Evolutionary conservation across 2,797 vertebrate genomes (phyloP), one percentile per base, ranked within the genome.

Genomic region (Enteromius trimaculatus): DNA sequence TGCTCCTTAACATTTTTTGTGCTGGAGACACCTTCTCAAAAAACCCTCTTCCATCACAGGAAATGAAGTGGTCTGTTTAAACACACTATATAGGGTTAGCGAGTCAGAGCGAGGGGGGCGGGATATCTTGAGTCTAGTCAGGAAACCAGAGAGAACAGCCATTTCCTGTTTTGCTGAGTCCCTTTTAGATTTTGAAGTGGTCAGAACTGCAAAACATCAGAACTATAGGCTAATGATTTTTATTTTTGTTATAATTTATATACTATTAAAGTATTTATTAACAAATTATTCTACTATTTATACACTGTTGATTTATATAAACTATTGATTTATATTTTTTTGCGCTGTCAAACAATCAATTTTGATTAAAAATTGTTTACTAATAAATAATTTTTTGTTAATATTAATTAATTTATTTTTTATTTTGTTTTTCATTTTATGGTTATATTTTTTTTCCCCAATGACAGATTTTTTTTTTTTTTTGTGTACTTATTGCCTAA

Each of bases 81-180:
- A 88, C 84, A 82, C 68, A 62, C 80, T 86, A 78, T 58, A 64
- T 26, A 76, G 49, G 80, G 80, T 53, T 66, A 81, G 79, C 77
- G 86, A 84, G 85, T 90, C 55, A 42, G 4, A 70, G 84, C 76
- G 80, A 47, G 77, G 81, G 87, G 86, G 79, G 71, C 49, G 80
- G 87, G 87, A 76, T 69, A 68, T 93, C 90, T 87, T 88, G 60
- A 68, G 90, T 93, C 91, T 91, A 89, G 89, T 87, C 92, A 94
- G 94, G 94, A 95, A 94, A 89, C 90, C 85, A 87, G 88, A 90
- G 91, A 92, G 90, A 91, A 84, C 80, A 93, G 89, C 92, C 90
- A 92, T 95, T 96, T 96, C 95, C 95, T 95, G 94, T 94, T 95
- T 93, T 93, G 92, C 91, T 87, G 86, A 89, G 89, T 83, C 78